Conservation (phyloP, 2,113 vertebrate genomes). For the Aldabrachelys gigantea region DNA sequence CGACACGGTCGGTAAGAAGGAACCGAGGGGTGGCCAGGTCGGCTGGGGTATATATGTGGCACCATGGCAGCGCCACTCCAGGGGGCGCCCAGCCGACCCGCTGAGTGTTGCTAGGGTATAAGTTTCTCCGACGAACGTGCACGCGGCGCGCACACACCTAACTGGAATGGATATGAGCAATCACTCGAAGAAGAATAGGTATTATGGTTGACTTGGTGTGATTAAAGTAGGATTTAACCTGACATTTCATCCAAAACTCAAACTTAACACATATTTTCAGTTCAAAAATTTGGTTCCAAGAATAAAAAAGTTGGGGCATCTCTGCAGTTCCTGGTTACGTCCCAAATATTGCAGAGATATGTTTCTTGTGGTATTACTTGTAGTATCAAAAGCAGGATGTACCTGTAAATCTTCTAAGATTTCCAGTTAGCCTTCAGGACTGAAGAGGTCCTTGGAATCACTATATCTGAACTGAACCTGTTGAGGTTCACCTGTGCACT, state of each 20-base stretch:
- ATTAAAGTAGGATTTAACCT: neutral
- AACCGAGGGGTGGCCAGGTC: too few species aligned
- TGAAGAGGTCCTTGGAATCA: neutral
- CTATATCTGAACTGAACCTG: accelerated
- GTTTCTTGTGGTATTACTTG: neutral
- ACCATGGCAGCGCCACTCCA: too few species aligned
- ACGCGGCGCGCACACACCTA: too few species aligned
- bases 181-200: too few species aligned
- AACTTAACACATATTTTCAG: neutral
- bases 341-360: neutral
- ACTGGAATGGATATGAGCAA: too few species aligned
- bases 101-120: too few species aligned
- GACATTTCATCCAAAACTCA: neutral
- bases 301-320: neutral
- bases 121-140: too few species aligned
- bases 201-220: neutral
- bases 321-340: neutral
- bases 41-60: too few species aligned
- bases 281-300: neutral
- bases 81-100: too few species aligned
- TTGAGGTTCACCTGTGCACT: neutral
- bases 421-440: neutral
- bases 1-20: too few species aligned
- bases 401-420: accelerated
- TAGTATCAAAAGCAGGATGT: accelerated